Conservation (phyloP, 2,888 invertebrate genomes). For the Leptinotarsa tumamoca region DNA sequence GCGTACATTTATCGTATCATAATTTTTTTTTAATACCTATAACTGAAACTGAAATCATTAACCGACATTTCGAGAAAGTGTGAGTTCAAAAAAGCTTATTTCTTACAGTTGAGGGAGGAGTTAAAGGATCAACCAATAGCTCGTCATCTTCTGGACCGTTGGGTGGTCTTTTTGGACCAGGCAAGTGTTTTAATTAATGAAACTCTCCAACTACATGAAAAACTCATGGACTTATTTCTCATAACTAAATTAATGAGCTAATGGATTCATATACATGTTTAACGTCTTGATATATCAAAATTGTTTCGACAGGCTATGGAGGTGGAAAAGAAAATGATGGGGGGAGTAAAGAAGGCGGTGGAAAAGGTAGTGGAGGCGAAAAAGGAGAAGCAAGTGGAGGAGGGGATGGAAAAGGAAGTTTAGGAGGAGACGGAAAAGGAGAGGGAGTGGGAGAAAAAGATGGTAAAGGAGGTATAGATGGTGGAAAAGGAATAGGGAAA, state of each 20-base stretch:
- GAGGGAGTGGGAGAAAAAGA: conserved; percentile 6
- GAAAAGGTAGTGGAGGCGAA: not conserved
- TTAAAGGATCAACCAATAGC: not conserved
- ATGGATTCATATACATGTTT: no score
- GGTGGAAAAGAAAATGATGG: not conserved
- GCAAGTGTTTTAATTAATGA: not conserved
- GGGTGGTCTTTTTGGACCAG: not conserved
- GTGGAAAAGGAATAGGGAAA: not conserved
- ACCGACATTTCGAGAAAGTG: no score
- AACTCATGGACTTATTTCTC: no score
- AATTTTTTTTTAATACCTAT: no score
- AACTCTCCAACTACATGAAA: no score
- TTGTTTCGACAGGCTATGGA: no score
- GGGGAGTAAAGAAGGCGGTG: not conserved
- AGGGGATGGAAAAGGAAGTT: not conserved
- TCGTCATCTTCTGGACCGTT: not conserved
- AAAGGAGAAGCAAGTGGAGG: not conserved
- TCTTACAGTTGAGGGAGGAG: not conserved
- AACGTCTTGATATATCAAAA: no score
- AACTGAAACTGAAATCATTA: no score
- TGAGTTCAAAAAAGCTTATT: not conserved
- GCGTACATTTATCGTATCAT: no score
- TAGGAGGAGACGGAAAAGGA: not conserved
- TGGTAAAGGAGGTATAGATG: conserved; percentile 12
- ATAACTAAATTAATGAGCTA: no score